Evolutionary conservation across 2,113 vertebrate species (phyloP).

Genomic region (Antechinus stuartii): DNA sequence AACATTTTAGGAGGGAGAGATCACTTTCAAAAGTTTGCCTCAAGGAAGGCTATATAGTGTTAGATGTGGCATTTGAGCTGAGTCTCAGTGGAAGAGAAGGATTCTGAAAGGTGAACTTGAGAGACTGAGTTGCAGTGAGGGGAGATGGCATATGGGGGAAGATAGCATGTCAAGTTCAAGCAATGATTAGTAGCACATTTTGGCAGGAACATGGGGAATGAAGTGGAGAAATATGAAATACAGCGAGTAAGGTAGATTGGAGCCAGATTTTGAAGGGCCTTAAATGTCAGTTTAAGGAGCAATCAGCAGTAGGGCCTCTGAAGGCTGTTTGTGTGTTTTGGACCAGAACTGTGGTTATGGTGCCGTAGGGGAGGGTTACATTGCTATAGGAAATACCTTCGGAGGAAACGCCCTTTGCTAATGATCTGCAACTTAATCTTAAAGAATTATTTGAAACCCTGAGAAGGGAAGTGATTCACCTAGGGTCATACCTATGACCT

Average conservation of each 20-base stretch:
- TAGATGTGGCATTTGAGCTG: neutral
- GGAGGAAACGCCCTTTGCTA: neutral
- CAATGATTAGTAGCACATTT: neutral
- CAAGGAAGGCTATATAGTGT: neutral
- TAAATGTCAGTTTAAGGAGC: slow-evolving; percentile 8
- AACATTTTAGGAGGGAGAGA: neutral
- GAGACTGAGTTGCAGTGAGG: neutral
- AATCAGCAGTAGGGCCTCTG: neutral
- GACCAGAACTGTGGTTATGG: neutral
- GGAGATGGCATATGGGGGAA: neutral
- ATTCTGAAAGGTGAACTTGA: neutral
- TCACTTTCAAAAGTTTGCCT: neutral
- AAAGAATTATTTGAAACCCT: neutral
- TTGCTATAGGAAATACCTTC: neutral
- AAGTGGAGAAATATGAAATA: neutral
- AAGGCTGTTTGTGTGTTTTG: neutral
- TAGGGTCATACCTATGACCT: neutral
- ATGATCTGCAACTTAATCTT: neutral
- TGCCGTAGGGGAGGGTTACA: neutral
- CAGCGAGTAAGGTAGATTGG: neutral
- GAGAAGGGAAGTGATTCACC: slow-evolving; percentile 1
- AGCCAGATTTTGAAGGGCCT: slow-evolving; percentile 1
- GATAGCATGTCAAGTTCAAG: neutral
- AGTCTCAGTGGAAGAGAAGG: neutral
- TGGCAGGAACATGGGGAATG: neutral